These are phyloP conservation scores for Harpagifer antarcticus DNA, from an alignment of 2,797 vertebrate species.

Conservation along the genomic window DNA sequence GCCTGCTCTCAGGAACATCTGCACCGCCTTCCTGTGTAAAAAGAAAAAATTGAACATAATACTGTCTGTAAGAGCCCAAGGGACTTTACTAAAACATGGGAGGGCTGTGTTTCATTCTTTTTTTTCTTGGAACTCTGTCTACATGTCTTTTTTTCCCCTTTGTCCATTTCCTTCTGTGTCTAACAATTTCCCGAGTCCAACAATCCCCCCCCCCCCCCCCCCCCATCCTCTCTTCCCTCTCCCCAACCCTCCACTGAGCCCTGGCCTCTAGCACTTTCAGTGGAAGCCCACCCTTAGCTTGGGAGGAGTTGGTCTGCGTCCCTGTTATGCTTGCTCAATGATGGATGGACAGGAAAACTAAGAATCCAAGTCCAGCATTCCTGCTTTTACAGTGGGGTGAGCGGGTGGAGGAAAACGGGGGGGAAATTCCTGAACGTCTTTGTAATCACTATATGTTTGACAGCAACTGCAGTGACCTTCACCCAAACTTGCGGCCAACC, in stretches of 20 bases:
- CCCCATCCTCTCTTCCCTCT: slow-evolving; percentile 42
- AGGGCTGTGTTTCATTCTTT: slow-evolving; percentile 76
- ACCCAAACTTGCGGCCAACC: slow-evolving; percentile 70
- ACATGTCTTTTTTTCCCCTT: slow-evolving; percentile 65
- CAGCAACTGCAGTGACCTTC: slow-evolving; percentile 73
- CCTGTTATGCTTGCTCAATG: slow-evolving; percentile 79
- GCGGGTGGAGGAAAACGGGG: slow-evolving; percentile 43
- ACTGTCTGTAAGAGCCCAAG: slow-evolving; percentile 80
- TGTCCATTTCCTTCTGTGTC: slow-evolving; percentile 77
- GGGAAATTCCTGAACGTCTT: slow-evolving; percentile 71
- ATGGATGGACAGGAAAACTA: slow-evolving; percentile 80
- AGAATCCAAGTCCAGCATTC: slow-evolving; percentile 78
- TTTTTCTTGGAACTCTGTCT: slow-evolving; percentile 76
- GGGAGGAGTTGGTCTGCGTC: slow-evolving; percentile 72
- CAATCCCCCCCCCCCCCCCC: slow-evolving; percentile 39
- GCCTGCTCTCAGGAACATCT: slow-evolving; percentile 82
- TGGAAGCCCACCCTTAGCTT: slow-evolving; percentile 75
- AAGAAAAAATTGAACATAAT: slow-evolving; percentile 75
- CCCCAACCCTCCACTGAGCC: slow-evolving; percentile 56
- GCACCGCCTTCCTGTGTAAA: slow-evolving; percentile 82
- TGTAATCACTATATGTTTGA: slow-evolving; percentile 77
- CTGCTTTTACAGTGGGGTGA: slow-evolving; percentile 74
- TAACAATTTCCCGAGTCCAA: slow-evolving; percentile 72
- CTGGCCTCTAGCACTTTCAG: slow-evolving; percentile 74
- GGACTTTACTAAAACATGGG: slow-evolving; percentile 79